Evolutionary conservation across 2,113 vertebrate genomes (phyloP).

Genomic region (Stictonetta naevosa): DNA sequence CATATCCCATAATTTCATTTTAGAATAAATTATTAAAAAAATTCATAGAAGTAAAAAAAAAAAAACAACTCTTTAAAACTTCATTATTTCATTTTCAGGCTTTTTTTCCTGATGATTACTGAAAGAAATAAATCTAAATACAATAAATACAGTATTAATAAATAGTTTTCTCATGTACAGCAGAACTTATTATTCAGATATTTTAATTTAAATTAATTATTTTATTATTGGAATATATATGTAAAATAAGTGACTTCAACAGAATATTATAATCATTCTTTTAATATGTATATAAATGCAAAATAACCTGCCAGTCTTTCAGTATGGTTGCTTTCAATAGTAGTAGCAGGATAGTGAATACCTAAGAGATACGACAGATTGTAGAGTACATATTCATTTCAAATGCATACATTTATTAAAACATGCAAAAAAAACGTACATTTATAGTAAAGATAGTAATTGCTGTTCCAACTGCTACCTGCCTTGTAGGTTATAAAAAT

Average conservation of each 20-base stretch:
- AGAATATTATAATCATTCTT: neutral
- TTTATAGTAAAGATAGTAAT: neutral
- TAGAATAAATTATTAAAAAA: neutral
- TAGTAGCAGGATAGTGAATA: neutral
- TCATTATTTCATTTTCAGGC: neutral
- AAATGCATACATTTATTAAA: neutral
- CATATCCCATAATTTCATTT: neutral
- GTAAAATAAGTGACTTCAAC: neutral
- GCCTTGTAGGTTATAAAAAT: neutral
- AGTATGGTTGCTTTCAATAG: neutral
- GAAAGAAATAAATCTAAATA: neutral
- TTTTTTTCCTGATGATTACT: neutral
- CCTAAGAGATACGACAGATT: neutral
- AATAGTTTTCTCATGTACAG: neutral
- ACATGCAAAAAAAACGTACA: neutral
- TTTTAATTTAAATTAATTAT: too few relatives aligned
- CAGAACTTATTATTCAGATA: neutral
- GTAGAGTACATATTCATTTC: neutral
- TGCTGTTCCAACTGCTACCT: neutral
- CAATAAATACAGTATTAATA: neutral
- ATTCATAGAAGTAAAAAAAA: neutral
- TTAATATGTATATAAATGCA: neutral
- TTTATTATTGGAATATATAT: neutral
- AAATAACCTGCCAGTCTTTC: neutral
- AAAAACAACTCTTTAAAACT: neutral